phyloP scores from a whole-genome alignment of 2,888 invertebrate genomes.

The Heteromurus nitidus region DNA sequence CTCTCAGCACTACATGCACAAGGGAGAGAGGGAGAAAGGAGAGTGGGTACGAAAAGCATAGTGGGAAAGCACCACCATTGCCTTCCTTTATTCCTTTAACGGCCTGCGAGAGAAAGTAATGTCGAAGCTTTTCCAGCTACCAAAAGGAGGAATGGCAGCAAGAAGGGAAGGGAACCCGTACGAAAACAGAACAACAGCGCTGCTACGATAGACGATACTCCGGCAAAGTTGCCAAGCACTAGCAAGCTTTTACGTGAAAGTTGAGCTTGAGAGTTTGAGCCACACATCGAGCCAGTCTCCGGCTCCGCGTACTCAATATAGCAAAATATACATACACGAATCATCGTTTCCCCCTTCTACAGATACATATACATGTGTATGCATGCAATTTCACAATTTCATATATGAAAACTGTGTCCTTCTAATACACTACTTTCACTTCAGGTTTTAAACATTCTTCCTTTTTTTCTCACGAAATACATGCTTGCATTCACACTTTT shows the following conservation, averaged over 20 bases:
- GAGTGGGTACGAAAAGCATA: background rate
- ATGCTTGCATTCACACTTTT: background rate
- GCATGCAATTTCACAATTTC: conserved; percentile 45
- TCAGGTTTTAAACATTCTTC: too few relatives aligned
- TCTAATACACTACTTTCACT: too few relatives aligned
- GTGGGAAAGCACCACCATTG: conserved; percentile 52
- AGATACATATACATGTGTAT: conserved; percentile 6
- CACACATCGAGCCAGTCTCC: background rate
- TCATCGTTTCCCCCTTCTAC: conserved; percentile 4
- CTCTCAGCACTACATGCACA: conserved; percentile 1
- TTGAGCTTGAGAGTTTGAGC: background rate
- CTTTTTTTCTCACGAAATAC: background rate
- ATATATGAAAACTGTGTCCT: too few relatives aligned
- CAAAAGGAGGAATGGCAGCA: conserved; percentile 30
- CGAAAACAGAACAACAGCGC: conserved; percentile 23
- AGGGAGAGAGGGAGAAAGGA: background rate
- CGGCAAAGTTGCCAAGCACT: too few relatives aligned
- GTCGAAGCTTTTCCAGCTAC: too few relatives aligned
- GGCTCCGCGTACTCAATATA: too few relatives aligned
- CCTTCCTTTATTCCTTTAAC: conserved; percentile 36
- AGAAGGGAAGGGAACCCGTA: conserved; percentile 20
- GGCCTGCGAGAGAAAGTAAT: conserved; percentile 26
- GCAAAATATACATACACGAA: conserved; percentile 9
- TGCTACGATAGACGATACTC: background rate
- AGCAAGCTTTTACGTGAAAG: background rate